Conservation (phyloP, 2,888 invertebrate genomes). For the Apamea sordens region DNA sequence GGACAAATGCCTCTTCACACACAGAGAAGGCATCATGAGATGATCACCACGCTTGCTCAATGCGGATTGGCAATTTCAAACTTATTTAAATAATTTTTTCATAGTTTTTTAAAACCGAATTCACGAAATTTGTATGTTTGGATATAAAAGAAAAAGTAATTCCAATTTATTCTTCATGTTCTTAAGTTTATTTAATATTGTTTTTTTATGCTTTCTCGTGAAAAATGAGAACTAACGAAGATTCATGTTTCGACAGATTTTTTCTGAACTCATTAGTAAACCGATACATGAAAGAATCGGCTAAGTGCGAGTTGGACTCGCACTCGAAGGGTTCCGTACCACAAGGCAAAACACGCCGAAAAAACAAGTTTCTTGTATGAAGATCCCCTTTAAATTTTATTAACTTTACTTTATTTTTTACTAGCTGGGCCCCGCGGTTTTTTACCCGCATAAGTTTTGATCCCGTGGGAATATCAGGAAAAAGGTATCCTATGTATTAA, state of each 20-base stretch:
- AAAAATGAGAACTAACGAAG: slow-evolving; percentile 9
- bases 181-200: background rate
- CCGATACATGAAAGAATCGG: background rate
- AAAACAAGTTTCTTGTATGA: too few species aligned
- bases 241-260: slow-evolving; percentile 6
- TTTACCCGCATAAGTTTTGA: too few species aligned
- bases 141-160: background rate
- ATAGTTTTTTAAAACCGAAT: background rate
- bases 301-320: background rate
- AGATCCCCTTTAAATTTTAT: too few species aligned
- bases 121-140: background rate
- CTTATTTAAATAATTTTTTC: background rate
- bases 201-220: background rate
- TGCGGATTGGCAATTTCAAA: background rate
- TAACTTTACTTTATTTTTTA: too few species aligned
- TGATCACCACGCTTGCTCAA: background rate
- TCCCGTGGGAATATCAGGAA: too few species aligned
- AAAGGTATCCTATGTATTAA: too few species aligned
- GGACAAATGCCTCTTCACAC: background rate
- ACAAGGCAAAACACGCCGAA: too few species aligned
- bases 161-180: slow-evolving; percentile 13
- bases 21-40: background rate
- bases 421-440: too few species aligned
- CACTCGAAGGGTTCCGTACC: background rate
- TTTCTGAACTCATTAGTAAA: slow-evolving; percentile 18